A percentile compares a stretch with the other conserved stretches of the same genome.
Conservation (phyloP, 2,888 invertebrate species). For the Norana najaformis region DNA sequence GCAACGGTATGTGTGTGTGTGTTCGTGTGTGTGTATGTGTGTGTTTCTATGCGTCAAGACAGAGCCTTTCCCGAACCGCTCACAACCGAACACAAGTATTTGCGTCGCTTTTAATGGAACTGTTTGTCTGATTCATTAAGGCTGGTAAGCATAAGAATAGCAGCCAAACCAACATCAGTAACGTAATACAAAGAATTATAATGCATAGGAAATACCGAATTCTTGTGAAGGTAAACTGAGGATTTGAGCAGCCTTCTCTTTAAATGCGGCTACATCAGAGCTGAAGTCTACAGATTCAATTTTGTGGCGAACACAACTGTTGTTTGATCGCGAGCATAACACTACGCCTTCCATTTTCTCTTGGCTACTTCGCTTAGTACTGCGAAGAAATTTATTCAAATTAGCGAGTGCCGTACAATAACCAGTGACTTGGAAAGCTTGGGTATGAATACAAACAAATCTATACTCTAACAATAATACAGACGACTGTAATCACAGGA, state of each 20-base stretch:
- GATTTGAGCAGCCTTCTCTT: not conserved
- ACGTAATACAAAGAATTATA: not conserved
- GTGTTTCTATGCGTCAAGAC: too few species aligned
- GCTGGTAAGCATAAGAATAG: too few species aligned
- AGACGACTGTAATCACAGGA: not conserved
- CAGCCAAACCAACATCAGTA: not conserved
- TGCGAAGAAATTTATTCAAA: not conserved
- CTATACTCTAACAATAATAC: not conserved
- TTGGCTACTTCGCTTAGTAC: not conserved
- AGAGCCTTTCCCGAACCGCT: too few species aligned
- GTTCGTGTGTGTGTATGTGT: too few species aligned
- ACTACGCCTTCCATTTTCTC: not conserved
- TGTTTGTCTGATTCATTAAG: too few species aligned
- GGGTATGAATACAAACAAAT: not conserved
- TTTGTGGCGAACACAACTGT: not conserved
- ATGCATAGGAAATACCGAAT: not conserved
- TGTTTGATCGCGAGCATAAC: slow-evolving; percentile 5
- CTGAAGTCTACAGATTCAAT: not conserved
- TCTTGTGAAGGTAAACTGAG: not conserved
- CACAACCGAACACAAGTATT: too few species aligned
- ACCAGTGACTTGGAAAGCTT: not conserved
- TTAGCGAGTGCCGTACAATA: not conserved
- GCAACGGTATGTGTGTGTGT: too few species aligned
- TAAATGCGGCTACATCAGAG: not conserved
- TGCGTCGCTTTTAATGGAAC: too few species aligned